phyloP scores from a whole-genome alignment of 2,113 vertebrate species.

The Elephas maximus region DNA sequence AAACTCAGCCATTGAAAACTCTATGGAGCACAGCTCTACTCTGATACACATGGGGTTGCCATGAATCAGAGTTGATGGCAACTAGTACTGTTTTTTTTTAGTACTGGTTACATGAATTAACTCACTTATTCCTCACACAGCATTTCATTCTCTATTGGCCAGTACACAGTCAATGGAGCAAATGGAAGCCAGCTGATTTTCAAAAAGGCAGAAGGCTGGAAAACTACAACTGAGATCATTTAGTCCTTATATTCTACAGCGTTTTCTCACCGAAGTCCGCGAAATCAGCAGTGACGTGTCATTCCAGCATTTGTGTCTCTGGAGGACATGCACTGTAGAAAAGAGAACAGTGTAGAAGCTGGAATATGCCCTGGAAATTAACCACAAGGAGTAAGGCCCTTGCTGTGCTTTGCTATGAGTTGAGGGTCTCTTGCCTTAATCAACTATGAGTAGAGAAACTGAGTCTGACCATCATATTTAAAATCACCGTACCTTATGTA shows the following conservation, averaged over 20 bases:
- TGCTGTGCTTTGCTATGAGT: not conserved
- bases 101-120: not conserved
- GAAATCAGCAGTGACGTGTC: not conserved
- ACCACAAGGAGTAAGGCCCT: rapidly evolving
- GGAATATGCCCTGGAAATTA: too few relatives aligned
- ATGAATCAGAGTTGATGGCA: too few relatives aligned
- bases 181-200: constrained; percentile 27
- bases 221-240: not conserved
- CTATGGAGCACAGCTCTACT: too few relatives aligned
- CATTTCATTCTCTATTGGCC: constrained; percentile 42
- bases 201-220: constrained; percentile 15
- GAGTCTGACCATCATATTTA: not conserved
- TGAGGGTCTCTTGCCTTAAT: not conserved
- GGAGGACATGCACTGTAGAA: not conserved
- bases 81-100: too few relatives aligned
- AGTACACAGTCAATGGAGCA: constrained; percentile 36
- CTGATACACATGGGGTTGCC: too few relatives aligned
- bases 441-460: not conserved
- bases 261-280: not conserved
- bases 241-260: not conserved
- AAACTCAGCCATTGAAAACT: too few relatives aligned
- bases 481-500: not conserved
- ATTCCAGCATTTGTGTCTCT: too few relatives aligned
- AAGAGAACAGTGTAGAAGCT: not conserved
- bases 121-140: constrained; percentile 17